These are phyloP conservation scores for Dendrolimus houi DNA, from an alignment of 2,888 invertebrate species.

Conservation along the genomic window DNA sequence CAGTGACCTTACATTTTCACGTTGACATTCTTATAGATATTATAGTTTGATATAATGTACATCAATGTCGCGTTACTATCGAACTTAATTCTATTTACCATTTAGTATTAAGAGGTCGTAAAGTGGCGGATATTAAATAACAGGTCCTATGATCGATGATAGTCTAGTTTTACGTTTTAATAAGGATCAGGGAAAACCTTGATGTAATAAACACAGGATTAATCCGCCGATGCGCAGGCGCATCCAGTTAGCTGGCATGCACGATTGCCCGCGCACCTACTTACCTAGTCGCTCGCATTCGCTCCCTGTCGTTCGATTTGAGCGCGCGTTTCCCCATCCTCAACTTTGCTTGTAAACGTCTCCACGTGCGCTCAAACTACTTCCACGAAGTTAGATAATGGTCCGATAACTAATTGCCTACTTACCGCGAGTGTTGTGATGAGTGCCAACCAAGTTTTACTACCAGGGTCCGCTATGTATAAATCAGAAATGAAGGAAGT, in stretches of 20 bases:
- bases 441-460: constrained; percentile 60
- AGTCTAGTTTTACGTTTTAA: neutral
- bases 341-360: constrained; percentile 2
- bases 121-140: neutral
- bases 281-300: constrained; percentile 23
- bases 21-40: too few species aligned
- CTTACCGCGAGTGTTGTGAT: constrained; percentile 34
- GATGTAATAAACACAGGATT: neutral
- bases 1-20: too few species aligned
- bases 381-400: constrained; percentile 52
- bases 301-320: constrained; percentile 34
- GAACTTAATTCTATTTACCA: too few species aligned
- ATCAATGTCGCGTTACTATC: too few species aligned
- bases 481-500: constrained; percentile 39
- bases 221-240: constrained; percentile 15
- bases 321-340: constrained; percentile 33
- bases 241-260: constrained; percentile 13
- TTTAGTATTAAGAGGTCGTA: neutral
- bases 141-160: neutral
- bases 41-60: too few species aligned
- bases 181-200: neutral
- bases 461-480: constrained; percentile 54
- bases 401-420: constrained; percentile 42
- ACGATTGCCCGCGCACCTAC: constrained; percentile 11
- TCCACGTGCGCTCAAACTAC: constrained; percentile 35